Base-by-base conservation (phyloP, 1,140 invertebrate genomes). In the Leptoteleia sp. region DNA sequence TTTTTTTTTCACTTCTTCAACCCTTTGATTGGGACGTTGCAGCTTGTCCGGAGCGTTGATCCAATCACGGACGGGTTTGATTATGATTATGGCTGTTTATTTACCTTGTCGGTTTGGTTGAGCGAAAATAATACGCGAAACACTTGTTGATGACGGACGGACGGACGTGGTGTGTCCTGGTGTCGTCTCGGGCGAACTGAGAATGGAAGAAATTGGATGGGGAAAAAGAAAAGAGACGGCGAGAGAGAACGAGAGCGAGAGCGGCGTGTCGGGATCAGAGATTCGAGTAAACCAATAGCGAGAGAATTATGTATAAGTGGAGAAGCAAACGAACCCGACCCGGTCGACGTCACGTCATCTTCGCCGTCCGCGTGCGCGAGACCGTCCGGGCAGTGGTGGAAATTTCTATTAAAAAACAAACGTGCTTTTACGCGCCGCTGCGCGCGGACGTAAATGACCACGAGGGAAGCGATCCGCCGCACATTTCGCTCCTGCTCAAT, bases 361-460 rank as follows among this genome's bases (percentile, higher is more conserved):
- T 70, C 54, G 52, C n/a, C 43, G 64, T 59, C 54, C 65, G 52
- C 65, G 65, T 70, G 65, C 65, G 65, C 65, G 27, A 48, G 13
- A 48, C 52, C 11, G 43, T 43, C 43, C 35, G 22, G 22, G 35
- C 35, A 59, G 65, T 70, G 65, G 65, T 70, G 65, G 54, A 70
- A 68, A 37, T 40, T 50, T 57, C 65, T 70, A 70, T 70, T 70
- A 67, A 70, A 70, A 70, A 70, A 59, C 65, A 54, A 70, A 59
- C 52, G 33, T 25, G 48, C 50, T 35, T 67, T 37, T 50, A 45
- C 31, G 50, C 31, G 22, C 45, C 17, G 1, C 29, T 50, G 37
- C 31, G 50, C 31, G 22, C 45, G 29, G 1, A 40, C 15, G 25
- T 29, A 31, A 29, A 31, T 17, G 35, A 17, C 29, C 48, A 13